Evolutionary conservation across 2,113 vertebrate genomes (phyloP).

Genomic region (Xyrauchen texanus): DNA sequence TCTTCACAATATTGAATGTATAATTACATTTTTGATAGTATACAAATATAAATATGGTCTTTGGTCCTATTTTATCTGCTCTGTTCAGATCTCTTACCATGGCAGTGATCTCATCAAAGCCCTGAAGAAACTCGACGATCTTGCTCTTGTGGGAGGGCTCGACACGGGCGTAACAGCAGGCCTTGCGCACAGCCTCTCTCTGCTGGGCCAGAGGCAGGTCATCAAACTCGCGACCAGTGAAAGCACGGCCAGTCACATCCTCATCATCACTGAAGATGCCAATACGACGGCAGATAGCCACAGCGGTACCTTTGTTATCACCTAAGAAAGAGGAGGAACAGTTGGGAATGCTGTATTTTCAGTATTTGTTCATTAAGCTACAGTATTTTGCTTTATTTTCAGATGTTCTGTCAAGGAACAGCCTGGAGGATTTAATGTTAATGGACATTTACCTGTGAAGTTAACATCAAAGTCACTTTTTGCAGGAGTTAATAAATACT

Average conservation of each 20-base stretch:
- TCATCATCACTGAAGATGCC: conserved; percentile 76
- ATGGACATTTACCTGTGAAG: not conserved
- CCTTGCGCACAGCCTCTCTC: conserved; percentile 73
- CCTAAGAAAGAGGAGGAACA: conserved; percentile 62
- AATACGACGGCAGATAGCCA: conserved; percentile 79
- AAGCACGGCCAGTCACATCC: conserved; percentile 72
- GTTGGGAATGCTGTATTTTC: too few species aligned
- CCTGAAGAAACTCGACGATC: conserved; percentile 92
- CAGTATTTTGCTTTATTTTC: not conserved
- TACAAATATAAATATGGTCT: not conserved
- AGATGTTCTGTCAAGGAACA: not conserved
- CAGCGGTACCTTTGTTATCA: conserved; percentile 82
- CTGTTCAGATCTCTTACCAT: conserved; percentile 76
- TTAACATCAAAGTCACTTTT: too few species aligned
- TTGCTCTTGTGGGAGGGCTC: conserved; percentile 93
- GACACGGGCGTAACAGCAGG: conserved; percentile 90
- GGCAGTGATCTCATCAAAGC: conserved; percentile 92
- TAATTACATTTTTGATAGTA: too few species aligned
- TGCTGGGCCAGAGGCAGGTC: conserved; percentile 71
- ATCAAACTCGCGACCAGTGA: conserved; percentile 77
- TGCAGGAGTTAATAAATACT: too few species aligned
- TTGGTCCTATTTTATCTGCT: not conserved
- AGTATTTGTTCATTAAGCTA: too few species aligned
- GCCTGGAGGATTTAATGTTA: not conserved
- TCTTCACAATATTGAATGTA: too few species aligned